Conservation (phyloP, 2,113 vertebrate species). For the Malurus melanocephalus region DNA sequence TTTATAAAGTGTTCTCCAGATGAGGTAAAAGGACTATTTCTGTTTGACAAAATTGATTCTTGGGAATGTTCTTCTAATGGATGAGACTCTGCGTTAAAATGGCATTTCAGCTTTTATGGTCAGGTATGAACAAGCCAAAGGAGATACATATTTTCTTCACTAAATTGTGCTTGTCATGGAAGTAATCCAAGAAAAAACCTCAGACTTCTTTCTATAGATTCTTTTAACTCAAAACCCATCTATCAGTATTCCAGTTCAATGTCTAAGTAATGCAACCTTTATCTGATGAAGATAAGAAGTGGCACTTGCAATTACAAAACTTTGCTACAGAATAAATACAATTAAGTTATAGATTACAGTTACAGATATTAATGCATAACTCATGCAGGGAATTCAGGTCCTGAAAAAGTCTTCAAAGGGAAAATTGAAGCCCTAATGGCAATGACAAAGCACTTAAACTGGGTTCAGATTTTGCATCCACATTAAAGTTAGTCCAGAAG, state of each 20-base stretch:
- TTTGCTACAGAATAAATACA: slow-evolving; percentile 45
- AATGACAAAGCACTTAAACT: neutral
- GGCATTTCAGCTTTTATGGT: neutral
- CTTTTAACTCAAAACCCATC: neutral
- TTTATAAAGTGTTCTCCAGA: neutral
- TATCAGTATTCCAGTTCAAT: slow-evolving; percentile 41
- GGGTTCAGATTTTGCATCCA: neutral
- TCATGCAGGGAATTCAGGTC: neutral
- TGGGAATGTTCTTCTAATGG: neutral
- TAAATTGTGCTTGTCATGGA: slow-evolving; percentile 17
- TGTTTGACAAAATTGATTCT: neutral
- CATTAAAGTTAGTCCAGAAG: neutral
- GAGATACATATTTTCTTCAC: slow-evolving; percentile 5
- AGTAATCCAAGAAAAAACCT: neutral
- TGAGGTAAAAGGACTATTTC: neutral
- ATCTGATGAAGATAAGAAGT: slow-evolving; percentile 57
- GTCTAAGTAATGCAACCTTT: slow-evolving; percentile 48
- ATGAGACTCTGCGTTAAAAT: slow-evolving; percentile 16
- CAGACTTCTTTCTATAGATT: neutral
- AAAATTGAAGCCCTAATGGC: neutral
- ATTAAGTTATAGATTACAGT: slow-evolving; percentile 45
- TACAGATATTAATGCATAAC: slow-evolving; percentile 11
- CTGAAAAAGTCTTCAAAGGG: neutral
- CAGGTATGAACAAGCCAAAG: slow-evolving; percentile 8
- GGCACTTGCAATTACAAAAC: slow-evolving; percentile 49